These are phyloP conservation scores for Eurytoma adleriae DNA, from an alignment of 2,888 invertebrate genomes.

Conservation along the genomic window DNA sequence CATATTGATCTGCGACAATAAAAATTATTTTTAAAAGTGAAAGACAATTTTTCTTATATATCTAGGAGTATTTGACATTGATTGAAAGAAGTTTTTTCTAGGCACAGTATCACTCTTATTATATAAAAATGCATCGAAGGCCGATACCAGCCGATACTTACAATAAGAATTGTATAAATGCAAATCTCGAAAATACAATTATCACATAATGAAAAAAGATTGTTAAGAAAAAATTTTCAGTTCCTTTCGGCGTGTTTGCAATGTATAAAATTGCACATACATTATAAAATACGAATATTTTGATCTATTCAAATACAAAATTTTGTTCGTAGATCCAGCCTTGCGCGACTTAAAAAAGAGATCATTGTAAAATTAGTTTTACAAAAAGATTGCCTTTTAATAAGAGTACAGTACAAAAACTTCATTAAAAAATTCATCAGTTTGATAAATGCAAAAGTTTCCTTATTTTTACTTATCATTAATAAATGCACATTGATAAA, in stretches of 20 bases:
- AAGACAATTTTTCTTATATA: conserved; percentile 53
- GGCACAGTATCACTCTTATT: conserved; percentile 52
- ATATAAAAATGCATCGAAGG: conserved; percentile 22
- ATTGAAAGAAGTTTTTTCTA: conserved; percentile 46
- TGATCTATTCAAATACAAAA: conserved; percentile 20
- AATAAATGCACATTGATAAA: conserved; percentile 52
- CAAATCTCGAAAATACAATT: background rate
- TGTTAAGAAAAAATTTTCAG: background rate
- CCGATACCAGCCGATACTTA: conserved; percentile 1
- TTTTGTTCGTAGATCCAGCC: conserved; percentile 21
- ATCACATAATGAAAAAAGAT: background rate
- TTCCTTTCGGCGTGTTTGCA: conserved; percentile 1
- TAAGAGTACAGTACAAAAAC: conserved; percentile 36
- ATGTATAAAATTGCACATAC: conserved; percentile 27
- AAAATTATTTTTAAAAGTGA: conserved; percentile 39
- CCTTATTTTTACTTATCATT: conserved; percentile 41
- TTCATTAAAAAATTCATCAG: conserved; percentile 31
- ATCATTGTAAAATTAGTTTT: conserved; percentile 42
- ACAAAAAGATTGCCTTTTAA: conserved; percentile 37
- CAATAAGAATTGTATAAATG: conserved; percentile 2
- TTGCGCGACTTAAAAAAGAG: conserved; percentile 33
- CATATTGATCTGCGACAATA: conserved; percentile 30
- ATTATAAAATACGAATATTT: conserved; percentile 8
- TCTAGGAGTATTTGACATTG: conserved; percentile 50
- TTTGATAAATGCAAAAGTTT: conserved; percentile 51